Conservation (phyloP, 2,113 vertebrate species). For the Heterochromis multidens region DNA sequence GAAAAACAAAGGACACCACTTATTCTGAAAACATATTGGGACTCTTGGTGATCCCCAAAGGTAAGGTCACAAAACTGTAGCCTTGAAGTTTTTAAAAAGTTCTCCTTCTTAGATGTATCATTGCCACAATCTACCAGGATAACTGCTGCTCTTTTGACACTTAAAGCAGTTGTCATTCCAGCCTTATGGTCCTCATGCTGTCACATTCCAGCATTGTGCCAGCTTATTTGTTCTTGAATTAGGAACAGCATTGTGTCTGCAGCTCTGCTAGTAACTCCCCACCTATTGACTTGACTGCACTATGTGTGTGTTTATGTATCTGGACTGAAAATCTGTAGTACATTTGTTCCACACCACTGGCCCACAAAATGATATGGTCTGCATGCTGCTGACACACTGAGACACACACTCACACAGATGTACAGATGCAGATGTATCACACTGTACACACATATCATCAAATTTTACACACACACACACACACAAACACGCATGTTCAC, state of each 20-base stretch:
- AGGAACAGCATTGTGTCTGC: no score
- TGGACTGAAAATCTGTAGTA: neutral
- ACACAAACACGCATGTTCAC: neutral
- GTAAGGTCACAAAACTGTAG: no score
- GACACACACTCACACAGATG: neutral
- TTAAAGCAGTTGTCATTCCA: neutral
- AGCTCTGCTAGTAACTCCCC: no score
- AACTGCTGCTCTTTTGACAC: neutral
- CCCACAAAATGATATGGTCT: constrained; percentile 14
- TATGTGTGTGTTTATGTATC: neutral
- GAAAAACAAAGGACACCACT: no score
- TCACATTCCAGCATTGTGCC: neutral
- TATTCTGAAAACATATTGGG: no score
- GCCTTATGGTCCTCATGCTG: neutral
- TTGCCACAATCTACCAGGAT: neutral
- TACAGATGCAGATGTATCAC: no score
- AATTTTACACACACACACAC: neutral
- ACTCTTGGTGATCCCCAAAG: no score
- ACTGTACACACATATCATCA: neutral
- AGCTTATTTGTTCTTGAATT: no score
- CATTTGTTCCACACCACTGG: neutral
- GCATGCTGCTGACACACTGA: neutral
- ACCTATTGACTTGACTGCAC: neutral
- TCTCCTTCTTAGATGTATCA: neutral
- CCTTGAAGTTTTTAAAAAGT: neutral